Evolutionary conservation across 1,140 invertebrate species (phyloP).

Genomic region (Drosophila tsacasi): DNA sequence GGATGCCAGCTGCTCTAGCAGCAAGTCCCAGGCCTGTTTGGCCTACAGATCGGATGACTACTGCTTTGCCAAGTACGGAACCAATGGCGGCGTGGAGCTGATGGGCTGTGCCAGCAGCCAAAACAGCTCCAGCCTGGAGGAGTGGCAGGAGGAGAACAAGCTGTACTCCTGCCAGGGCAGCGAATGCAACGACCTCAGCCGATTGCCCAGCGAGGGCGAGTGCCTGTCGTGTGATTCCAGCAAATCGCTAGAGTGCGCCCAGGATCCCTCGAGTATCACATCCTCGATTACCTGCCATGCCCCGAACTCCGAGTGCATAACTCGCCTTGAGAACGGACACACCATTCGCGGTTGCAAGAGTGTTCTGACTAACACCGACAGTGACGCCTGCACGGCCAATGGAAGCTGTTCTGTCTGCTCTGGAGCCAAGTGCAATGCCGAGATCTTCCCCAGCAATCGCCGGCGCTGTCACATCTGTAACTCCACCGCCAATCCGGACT

Average conservation of each 20-base stretch:
- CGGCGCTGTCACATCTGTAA: constrained; percentile 74
- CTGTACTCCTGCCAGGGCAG: constrained; percentile 54
- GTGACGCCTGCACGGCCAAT: constrained; percentile 45
- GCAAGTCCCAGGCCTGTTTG: constrained; percentile 40
- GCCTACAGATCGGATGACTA: constrained; percentile 54
- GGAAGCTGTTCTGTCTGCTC: constrained; percentile 66
- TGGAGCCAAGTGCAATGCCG: constrained; percentile 63
- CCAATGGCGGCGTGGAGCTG: constrained; percentile 40
- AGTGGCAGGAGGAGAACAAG: constrained; percentile 56
- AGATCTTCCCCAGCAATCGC: constrained; percentile 67
- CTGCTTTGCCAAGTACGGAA: constrained; percentile 75
- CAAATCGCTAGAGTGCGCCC: constrained; percentile 57
- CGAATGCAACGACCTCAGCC: constrained; percentile 60
- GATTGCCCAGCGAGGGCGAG: constrained; percentile 43
- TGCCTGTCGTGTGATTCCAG: constrained; percentile 75
- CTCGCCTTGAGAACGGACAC: constrained; percentile 47
- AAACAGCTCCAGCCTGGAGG: constrained; percentile 52
- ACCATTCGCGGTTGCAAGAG: constrained; percentile 72
- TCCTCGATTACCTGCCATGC: constrained; percentile 41
- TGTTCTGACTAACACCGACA: constrained; percentile 35
- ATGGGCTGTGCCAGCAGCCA: constrained; percentile 72
- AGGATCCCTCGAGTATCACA: constrained; percentile 47
- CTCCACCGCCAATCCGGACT: constrained; percentile 43
- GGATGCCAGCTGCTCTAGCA: constrained; percentile 39
- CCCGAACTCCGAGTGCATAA: constrained; percentile 59